phyloP scores from a whole-genome alignment of 2,888 invertebrate genomes.

The Chymomyza procnemis region DNA sequence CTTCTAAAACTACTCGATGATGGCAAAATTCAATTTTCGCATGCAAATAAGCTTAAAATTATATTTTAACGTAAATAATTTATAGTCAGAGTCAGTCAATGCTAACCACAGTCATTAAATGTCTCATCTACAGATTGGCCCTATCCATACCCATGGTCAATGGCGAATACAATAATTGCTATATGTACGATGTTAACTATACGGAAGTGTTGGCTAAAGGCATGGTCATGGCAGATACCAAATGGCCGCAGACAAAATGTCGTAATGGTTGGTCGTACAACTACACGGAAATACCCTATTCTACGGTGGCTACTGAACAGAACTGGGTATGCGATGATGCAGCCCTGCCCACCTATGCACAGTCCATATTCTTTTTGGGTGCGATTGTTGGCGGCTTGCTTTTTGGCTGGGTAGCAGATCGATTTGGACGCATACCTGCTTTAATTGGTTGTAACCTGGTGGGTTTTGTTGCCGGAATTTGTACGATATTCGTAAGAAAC shows the following conservation, averaged over 20 bases:
- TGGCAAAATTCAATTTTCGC: not conserved
- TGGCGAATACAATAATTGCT: conserved; percentile 83
- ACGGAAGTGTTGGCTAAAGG: conserved; percentile 82
- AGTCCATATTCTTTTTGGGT: conserved; percentile 92
- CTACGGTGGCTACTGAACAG: conserved; percentile 90
- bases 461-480: conserved; percentile 85
- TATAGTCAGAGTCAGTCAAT: not conserved
- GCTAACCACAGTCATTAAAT: not conserved
- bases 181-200: conserved; percentile 89
- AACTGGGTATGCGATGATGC: conserved; percentile 93
- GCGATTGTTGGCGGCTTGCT: conserved; percentile 91
- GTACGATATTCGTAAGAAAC: conserved; percentile 85
- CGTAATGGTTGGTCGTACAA: conserved; percentile 91
- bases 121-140: conserved; percentile 80
- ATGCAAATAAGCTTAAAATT: not conserved
- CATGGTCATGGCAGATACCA: conserved; percentile 80
- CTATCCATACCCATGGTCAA: conserved; percentile 85
- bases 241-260: conserved; percentile 86
- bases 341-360: conserved; percentile 87
- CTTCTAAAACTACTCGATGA: not conserved
- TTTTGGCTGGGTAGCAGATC: conserved; percentile 92
- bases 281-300: conserved; percentile 87
- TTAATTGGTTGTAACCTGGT: conserved; percentile 87
- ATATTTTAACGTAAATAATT: not conserved
- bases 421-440: conserved; percentile 90